Conservation (phyloP, 2,888 invertebrate genomes). For the Cataglyphis altisquamis region DNA sequence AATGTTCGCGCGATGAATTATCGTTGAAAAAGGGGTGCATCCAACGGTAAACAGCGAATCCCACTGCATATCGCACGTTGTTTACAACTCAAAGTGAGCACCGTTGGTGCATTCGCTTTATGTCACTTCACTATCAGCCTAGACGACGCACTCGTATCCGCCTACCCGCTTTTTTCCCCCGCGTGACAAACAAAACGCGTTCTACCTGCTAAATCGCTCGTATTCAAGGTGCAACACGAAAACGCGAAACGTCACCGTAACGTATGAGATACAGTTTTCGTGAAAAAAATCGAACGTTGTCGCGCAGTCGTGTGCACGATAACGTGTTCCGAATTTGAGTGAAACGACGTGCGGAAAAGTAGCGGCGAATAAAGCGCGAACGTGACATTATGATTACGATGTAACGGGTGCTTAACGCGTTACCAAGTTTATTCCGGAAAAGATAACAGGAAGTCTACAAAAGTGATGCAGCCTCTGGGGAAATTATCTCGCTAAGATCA, state of each 20-base stretch:
- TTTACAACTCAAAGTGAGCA: slow-evolving; percentile 57
- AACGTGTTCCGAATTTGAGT: background rate
- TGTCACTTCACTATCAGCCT: slow-evolving; percentile 58
- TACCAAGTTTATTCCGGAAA: slow-evolving; percentile 29
- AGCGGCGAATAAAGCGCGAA: slow-evolving; percentile 3
- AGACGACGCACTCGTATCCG: slow-evolving; percentile 55
- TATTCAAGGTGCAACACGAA: slow-evolving; percentile 26
- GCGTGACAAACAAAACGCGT: slow-evolving; percentile 39
- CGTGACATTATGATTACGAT: slow-evolving; percentile 46
- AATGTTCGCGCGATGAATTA: slow-evolving; percentile 75
- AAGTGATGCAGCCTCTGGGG: slow-evolving; percentile 53
- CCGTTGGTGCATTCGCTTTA: slow-evolving; percentile 52
- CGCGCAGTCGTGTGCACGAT: background rate
- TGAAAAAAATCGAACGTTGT: slow-evolving; percentile 21
- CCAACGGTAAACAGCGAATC: slow-evolving; percentile 58
- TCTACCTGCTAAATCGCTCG: slow-evolving; percentile 33
- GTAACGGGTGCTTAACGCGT: slow-evolving; percentile 42
- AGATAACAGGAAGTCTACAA: slow-evolving; percentile 48
- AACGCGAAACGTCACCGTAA: slow-evolving; percentile 7
- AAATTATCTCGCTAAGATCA: slow-evolving; percentile 53
- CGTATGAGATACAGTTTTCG: background rate
- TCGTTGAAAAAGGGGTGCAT: slow-evolving; percentile 68
- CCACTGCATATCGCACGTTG: slow-evolving; percentile 54
- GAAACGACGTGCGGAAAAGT: background rate
- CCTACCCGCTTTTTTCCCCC: slow-evolving; percentile 39